These are phyloP conservation scores for Agriopis marginaria DNA, from an alignment of 2,888 invertebrate species.

Conservation along the genomic window DNA sequence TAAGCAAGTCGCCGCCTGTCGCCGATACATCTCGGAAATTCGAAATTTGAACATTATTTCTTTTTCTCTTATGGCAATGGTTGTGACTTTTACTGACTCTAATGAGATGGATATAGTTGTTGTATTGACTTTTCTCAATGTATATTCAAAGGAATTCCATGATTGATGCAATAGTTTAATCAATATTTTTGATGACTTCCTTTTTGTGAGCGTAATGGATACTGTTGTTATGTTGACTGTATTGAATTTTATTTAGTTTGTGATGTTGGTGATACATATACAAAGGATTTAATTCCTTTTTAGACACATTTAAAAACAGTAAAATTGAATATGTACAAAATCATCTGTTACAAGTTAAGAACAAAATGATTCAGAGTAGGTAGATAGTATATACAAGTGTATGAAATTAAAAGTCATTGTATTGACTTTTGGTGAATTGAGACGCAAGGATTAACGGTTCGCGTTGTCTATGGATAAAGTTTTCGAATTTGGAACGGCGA, in stretches of 20 bases:
- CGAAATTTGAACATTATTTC: constrained; percentile 37
- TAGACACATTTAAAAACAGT: background rate
- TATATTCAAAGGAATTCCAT: background rate
- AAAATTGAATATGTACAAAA: constrained; percentile 12
- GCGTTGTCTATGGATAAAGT: constrained; percentile 25
- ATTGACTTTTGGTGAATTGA: constrained; percentile 9
- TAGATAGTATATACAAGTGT: constrained; percentile 9
- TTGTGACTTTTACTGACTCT: constrained; percentile 1
- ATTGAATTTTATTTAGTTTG: background rate
- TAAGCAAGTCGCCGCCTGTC: constrained; percentile 67
- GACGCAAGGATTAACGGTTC: constrained; percentile 19
- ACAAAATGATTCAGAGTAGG: background rate
- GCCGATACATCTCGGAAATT: constrained; percentile 72
- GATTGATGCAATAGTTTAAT: background rate
- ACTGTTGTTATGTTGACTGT: constrained; percentile 9
- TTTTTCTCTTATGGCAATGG: background rate
- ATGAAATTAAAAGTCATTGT: constrained; percentile 2
- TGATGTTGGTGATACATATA: background rate
- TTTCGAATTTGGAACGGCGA: constrained; percentile 54
- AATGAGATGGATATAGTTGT: constrained; percentile 8
- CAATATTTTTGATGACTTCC: background rate
- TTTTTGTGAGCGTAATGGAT: background rate
- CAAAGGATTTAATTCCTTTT: constrained; percentile 12
- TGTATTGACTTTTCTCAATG: background rate
- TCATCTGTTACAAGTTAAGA: background rate